phyloP scores from a whole-genome alignment of 2,113 vertebrate species.

The Cervus canadensis region DNA sequence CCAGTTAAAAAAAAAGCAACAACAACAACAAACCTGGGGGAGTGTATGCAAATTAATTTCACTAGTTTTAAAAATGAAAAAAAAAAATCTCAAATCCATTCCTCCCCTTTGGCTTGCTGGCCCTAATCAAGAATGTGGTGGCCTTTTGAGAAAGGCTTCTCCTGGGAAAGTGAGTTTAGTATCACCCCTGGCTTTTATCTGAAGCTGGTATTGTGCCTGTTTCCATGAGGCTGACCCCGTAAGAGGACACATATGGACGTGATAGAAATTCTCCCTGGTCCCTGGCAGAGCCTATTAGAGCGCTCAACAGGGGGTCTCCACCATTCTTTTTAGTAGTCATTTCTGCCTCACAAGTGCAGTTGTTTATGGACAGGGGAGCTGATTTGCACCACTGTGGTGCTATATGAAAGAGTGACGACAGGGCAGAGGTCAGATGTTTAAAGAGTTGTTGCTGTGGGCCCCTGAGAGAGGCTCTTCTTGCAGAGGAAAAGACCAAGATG shows the following conservation, averaged over 20 bases:
- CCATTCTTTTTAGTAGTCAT: conserved; percentile 49
- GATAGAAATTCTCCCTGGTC: conserved; percentile 53
- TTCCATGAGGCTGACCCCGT: conserved; percentile 49
- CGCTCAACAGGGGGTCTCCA: conserved; percentile 30
- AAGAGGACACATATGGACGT: conserved; percentile 56
- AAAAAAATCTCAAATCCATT: neutral
- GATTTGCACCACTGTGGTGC: conserved; percentile 50
- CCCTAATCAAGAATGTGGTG: conserved; percentile 9
- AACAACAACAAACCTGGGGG: neutral
- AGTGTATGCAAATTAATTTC: neutral
- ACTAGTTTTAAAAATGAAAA: conserved; percentile 19
- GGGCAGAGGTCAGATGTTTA: conserved; percentile 42
- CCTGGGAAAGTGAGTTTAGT: conserved; percentile 50
- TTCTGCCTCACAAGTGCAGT: conserved; percentile 48
- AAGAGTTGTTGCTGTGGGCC: conserved; percentile 11
- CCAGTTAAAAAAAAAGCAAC: neutral
- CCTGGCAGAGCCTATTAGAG: conserved; percentile 19
- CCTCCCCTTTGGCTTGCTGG: neutral
- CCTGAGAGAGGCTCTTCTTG: neutral
- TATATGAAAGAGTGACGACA: neutral
- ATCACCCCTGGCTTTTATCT: conserved; percentile 60
- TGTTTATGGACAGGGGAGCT: conserved; percentile 65
- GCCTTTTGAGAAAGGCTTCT: conserved; percentile 49
- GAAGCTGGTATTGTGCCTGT: conserved; percentile 50
- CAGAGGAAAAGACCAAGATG: neutral